Base-by-base conservation (phyloP, 1,140 invertebrate genomes). In the Drosophila ohnishii region DNA sequence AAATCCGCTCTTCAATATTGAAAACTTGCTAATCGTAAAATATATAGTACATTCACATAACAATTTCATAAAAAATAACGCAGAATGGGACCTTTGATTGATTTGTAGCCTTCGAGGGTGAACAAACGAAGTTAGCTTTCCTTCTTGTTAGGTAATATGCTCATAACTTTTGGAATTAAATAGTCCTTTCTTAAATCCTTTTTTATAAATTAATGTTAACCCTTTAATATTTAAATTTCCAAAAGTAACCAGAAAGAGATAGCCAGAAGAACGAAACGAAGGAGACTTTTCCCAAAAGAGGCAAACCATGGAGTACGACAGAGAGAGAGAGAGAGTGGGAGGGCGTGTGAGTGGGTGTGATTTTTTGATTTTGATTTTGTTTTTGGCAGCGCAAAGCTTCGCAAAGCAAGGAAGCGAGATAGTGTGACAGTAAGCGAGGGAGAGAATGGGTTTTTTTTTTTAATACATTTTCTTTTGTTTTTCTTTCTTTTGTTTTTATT, bases 341-440 rank as follows among this genome's bases (percentile, higher is more conserved):
- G 48, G 39, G 5, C 9, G 25, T 32, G 48, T 34, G 28, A 50
- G 48, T 32, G 48, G 56, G 61, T 60, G 56, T 61, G 19, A 58
- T 61, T 39, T 25, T 61, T 9, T 30, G 7, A 40, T n/a, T 16
- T n/a, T 19, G 32, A 5, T 62, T 30, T 53, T 19, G 32, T 30
- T 61, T 56, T 10, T 39, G 19, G 22, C 19, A 64, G 61, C 28
- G 57, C 37, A 61, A 64, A 64, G 61, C 61, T 64, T 61, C 14
- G 30, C 56, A 14, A 37, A 59, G 56, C 39, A 19, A 32, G 55
- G 9, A 16, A 62, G 53, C 56, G 55, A 58, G 32, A 37, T 9
- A 32, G 60, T 37, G 25, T 25, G 53, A 40, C 10, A 63, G 55
- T 42, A 64, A 44, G 61, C 56, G 30, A 64, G 10, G 40, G 19